Evolutionary conservation across 1,140 invertebrate genomes (phyloP), one percentile per base, ranked within the genome.

Genomic region (Apocrypta bakeri): DNA sequence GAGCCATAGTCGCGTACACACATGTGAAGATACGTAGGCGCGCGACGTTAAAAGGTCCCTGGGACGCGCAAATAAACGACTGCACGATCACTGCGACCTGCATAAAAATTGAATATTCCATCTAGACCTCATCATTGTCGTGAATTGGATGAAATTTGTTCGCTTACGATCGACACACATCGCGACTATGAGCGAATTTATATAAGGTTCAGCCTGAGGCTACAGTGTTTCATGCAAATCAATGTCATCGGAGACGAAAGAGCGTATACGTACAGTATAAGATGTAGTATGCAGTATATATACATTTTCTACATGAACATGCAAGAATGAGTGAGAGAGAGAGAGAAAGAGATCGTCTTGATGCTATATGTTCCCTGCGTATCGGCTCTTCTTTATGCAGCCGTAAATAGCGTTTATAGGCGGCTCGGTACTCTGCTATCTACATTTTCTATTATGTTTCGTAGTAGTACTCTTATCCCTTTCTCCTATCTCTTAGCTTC

Each of bases 341-440:
- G 85, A 87, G 4, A 85, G 84, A 85, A 85, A 88, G 87, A 87
- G 85, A 87, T 84, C 88, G 83, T 87, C 25, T 25, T 12, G 63
- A 4, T 2, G 63, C 27, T 66, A 27, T 29, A 66, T 25, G n/a
- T 29, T 25, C 0, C 56, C n/a, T n/a, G 56, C 63, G 63, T 89
- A 89, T 90, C 90, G 71, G 37, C n/a, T 87, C 82, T 89, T 89
- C 86, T 91, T 91, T 91, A 90, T 90, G 87, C 88, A 88, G 88
- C 89, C 89, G 89, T 91, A 91, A 91, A 91, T 91, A 90, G 89
- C 88, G 89, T 90, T 90, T 89, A 90, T 90, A 89, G 86, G 88
- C 86, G 11, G 8, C 27, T 11, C 31, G 27, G 0, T 11, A 31
- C 33, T 88, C 85, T 83, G 84, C 87, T 89, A 89, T 89, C 88